A percentile compares a stretch with the other conserved stretches of the same genome.
Conservation (phyloP, 2,797 vertebrate species). For the Brotula barbata region DNA sequence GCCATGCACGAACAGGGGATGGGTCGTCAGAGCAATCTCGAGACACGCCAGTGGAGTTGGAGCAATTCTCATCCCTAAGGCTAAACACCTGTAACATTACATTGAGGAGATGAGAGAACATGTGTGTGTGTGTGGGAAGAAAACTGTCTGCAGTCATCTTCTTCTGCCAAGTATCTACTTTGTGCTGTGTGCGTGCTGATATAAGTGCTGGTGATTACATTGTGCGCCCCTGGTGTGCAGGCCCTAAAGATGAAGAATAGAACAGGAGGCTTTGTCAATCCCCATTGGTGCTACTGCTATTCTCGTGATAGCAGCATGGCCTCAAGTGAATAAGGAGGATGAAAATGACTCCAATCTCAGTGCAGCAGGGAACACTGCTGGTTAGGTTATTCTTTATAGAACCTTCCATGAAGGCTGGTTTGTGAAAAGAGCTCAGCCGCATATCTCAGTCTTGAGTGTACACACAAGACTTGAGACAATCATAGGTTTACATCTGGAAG, state of each 20-base stretch:
- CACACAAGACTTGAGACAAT: not conserved
- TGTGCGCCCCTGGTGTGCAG: slow-evolving; percentile 1
- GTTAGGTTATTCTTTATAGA: slow-evolving; percentile 45
- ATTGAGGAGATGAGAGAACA: not conserved
- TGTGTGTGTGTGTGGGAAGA: slow-evolving; percentile 11
- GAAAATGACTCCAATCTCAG: slow-evolving; percentile 43
- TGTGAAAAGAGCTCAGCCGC: slow-evolving; percentile 14
- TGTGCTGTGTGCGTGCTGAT: slow-evolving; percentile 2
- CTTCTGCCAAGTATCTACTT: slow-evolving; percentile 12
- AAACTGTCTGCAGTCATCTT: slow-evolving; percentile 25
- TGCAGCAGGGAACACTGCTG: slow-evolving; percentile 38
- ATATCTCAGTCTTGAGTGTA: not conserved
- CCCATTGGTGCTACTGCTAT: slow-evolving; percentile 48
- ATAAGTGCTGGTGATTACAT: slow-evolving; percentile 29
- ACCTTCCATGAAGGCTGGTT: slow-evolving; percentile 39
- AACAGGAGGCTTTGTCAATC: slow-evolving; percentile 41
- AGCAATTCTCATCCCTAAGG: slow-evolving; percentile 8
- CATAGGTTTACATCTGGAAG: not conserved
- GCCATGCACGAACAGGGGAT: slow-evolving; percentile 5
- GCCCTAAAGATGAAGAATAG: slow-evolving; percentile 26
- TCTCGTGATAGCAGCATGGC: slow-evolving; percentile 26
- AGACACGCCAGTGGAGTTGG: not conserved
- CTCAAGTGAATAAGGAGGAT: slow-evolving; percentile 12
- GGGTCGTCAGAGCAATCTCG: not conserved
- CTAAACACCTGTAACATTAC: slow-evolving; percentile 26